These are phyloP conservation scores for Cyphomyrus discorhynchus DNA, from an alignment of 2,113 vertebrate genomes.

Conservation along the genomic window DNA sequence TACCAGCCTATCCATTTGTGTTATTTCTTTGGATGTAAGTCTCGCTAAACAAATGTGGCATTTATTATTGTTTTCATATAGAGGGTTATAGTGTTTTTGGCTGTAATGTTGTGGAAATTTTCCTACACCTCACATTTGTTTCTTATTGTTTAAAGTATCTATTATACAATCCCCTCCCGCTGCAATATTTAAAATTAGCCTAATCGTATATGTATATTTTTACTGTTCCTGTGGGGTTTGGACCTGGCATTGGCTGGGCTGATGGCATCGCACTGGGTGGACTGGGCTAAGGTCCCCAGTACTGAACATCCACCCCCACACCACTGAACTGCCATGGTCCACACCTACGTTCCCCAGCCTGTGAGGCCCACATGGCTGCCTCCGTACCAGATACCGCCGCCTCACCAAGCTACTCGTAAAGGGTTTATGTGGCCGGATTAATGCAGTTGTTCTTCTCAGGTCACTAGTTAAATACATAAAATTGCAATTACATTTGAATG, in stretches of 20 bases:
- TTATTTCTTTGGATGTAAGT: not conserved
- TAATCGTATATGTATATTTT: not conserved
- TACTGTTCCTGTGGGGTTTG: not conserved
- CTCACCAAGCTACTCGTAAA: conserved; percentile 39
- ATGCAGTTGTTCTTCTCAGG: conserved; percentile 68
- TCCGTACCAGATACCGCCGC: conserved; percentile 18
- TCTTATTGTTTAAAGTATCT: not conserved
- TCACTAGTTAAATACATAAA: conserved; percentile 69
- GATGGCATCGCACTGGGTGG: not conserved
- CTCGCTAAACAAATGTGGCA: not conserved
- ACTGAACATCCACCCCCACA: not conserved
- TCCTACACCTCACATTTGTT: not conserved
- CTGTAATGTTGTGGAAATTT: not conserved
- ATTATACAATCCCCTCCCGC: not conserved
- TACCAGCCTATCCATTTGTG: not conserved
- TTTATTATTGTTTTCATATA: not conserved
- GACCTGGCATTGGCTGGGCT: not conserved
- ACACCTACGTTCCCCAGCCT: not conserved
- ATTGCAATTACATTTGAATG: conserved; percentile 61
- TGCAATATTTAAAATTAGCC: not conserved
- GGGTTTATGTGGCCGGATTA: conserved; percentile 53
- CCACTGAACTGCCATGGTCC: not conserved
- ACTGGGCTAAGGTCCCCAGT: not conserved
- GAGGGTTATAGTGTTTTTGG: not conserved
- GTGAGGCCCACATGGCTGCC: not conserved